Percentiles rank a stretch among this genome's conserved stretches.
These are phyloP conservation scores for Stenotaenia linearis DNA, from an alignment of 2,888 invertebrate genomes.

Conservation along the genomic window DNA sequence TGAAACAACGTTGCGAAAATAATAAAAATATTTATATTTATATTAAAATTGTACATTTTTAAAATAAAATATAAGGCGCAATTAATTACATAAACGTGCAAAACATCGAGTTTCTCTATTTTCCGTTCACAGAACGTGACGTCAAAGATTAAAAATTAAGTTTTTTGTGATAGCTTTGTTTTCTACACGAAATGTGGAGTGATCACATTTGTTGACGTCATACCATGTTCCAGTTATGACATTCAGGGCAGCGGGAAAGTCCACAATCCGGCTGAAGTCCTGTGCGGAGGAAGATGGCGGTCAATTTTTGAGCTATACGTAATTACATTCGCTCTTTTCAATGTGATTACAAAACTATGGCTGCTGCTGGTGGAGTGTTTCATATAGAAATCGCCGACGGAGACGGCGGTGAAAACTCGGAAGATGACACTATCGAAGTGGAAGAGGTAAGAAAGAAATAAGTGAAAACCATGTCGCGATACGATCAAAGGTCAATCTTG, in stretches of 20 bases:
- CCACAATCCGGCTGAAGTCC: not conserved
- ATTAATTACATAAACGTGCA: too few relatives aligned
- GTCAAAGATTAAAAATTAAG: not conserved
- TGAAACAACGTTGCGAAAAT: too few relatives aligned
- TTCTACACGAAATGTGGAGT: not conserved
- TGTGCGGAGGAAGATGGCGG: conserved; percentile 5
- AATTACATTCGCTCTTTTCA: not conserved
- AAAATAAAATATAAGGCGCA: too few relatives aligned
- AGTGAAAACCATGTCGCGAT: not conserved
- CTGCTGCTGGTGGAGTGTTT: conserved; percentile 67
- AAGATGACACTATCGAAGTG: conserved; percentile 81
- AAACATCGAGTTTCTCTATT: too few relatives aligned
- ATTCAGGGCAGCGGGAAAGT: not conserved
- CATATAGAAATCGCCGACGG: conserved; percentile 68
- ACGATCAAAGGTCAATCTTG: not conserved
- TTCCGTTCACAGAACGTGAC: too few relatives aligned
- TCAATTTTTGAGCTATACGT: not conserved
- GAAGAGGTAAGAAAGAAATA: conserved; percentile 53
- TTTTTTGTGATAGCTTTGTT: not conserved
- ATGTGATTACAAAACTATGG: not conserved
- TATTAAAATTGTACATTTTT: too few relatives aligned
- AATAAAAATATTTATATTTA: too few relatives aligned
- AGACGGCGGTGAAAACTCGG: conserved; percentile 57
- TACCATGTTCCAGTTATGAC: not conserved
- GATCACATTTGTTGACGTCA: not conserved